Evolutionary conservation across 2,888 invertebrate species (phyloP), one percentile per base, ranked within the genome.

Genomic region (Pollenia angustigena): DNA sequence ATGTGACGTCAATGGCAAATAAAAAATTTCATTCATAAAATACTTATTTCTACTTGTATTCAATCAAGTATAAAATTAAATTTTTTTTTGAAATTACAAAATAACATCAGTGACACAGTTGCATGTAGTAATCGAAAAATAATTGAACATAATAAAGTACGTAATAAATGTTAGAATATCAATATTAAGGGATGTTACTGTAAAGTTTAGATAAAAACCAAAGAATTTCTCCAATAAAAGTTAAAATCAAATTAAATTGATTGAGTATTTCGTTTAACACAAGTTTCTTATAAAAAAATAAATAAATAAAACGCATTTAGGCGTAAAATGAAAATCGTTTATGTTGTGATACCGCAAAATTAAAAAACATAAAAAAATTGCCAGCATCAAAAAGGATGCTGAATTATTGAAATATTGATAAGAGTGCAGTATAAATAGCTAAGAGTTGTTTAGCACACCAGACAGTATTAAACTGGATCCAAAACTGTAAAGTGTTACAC

Each of bases 141-240:
- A 76, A 81, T 85, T 56, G 60, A 16, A 66, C 58, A 46, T 62
- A 71, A 54, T 56, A 46, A 12, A 23, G n/a, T 54, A 69, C 60
- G n/a, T n/a, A 18, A 75, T 50, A 48, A 66, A 66, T 23, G 44
- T 7, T 48, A 56, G 12, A 16, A 7, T 1, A 60, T 7, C 12
- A 52, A 42, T 60, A 64, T 12, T 44, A 50, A 42, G 56, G 16
- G 40, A 82, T 69, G 90, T 91, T 6, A 32, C 32, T 32, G 90
- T 90, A 89, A 89, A 90, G 87, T 88, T 90, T 89, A 89, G 91
- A 91, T 91, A 90, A 90, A 89, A 89, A 89, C 46, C 50, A 58
- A 88, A 88, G 64, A n/a, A 10, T 44, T n/a, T 32, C 18, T 69
- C 58, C 62, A 76, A 62, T n/a, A 85, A 71, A 83, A 74, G 79